Percentiles rank a stretch among this genome's conserved stretches.
Conservation (phyloP, 92 coral and sea anemone species). For the Porites divaricata region DNA sequence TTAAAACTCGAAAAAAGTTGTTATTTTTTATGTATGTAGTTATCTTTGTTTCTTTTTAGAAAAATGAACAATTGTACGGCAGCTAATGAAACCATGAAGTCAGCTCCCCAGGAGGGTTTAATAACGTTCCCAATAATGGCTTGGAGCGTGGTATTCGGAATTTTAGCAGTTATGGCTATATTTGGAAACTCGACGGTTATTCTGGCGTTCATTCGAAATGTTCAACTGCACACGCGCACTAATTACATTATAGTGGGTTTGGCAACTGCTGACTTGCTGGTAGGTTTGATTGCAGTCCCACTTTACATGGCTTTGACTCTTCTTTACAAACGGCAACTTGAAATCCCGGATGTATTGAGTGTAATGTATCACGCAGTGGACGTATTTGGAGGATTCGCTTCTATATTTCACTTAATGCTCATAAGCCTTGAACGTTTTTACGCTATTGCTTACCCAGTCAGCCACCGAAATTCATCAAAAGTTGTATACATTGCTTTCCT, state of each 20-base stretch:
- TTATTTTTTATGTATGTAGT: not conserved
- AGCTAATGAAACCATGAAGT: conserved; percentile 10
- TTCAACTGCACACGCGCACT: conserved; percentile 72
- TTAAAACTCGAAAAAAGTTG: too few relatives aligned
- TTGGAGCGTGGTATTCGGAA: conserved; percentile 72
- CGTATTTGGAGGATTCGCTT: conserved; percentile 77
- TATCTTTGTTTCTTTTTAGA: not conserved
- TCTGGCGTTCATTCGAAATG: conserved; percentile 66
- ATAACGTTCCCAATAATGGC: conserved; percentile 52
- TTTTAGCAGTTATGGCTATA: conserved; percentile 71
- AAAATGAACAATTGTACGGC: conserved; percentile 43
- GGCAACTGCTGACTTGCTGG: conserved; percentile 77
- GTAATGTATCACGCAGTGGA: conserved; percentile 57
- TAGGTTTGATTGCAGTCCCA: conserved; percentile 72
- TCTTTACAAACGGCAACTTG: conserved; percentile 21
- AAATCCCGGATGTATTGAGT: conserved; percentile 18
- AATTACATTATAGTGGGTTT: conserved; percentile 77
- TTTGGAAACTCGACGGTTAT: conserved; percentile 77
- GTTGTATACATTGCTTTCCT: conserved; percentile 51
- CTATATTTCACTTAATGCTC: conserved; percentile 71
- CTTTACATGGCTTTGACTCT: conserved; percentile 61
- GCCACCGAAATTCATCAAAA: conserved; percentile 76
- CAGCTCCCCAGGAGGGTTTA: not conserved
- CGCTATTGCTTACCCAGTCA: conserved; percentile 73
- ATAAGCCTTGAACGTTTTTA: conserved; percentile 77